phyloP scores from a whole-genome alignment of 2,888 invertebrate genomes.

The Melipona beecheii region DNA sequence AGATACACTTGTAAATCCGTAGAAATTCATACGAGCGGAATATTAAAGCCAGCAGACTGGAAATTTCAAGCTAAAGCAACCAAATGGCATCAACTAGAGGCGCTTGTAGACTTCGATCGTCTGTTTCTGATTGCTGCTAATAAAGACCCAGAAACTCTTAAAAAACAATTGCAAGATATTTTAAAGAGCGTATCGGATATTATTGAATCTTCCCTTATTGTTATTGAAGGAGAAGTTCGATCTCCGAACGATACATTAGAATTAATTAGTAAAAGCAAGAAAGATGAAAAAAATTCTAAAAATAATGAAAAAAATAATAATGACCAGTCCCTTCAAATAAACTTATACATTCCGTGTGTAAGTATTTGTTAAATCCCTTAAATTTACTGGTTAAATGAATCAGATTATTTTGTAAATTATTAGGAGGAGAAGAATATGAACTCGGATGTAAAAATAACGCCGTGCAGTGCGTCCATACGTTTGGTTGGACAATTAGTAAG shows the following conservation, averaged over 20 bases:
- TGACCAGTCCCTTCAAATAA: conserved; percentile 86
- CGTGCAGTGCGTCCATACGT: conserved; percentile 88
- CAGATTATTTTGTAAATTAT: conserved; percentile 28
- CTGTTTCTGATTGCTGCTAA: conserved; percentile 89
- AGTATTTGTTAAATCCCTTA: conserved; percentile 78
- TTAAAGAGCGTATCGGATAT: conserved; percentile 86
- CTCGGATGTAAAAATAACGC: conserved; percentile 66
- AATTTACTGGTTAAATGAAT: not conserved
- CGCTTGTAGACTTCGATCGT: conserved; percentile 91
- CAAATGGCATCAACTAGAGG: conserved; percentile 91
- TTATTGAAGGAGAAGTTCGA: conserved; percentile 90
- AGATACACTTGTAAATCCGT: conserved; percentile 88
- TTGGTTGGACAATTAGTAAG: conserved; percentile 90
- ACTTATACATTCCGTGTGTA: conserved; percentile 90
- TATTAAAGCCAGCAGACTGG: conserved; percentile 90
- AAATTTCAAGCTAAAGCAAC: conserved; percentile 89
- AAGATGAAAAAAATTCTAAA: conserved; percentile 84
- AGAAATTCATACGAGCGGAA: conserved; percentile 85
- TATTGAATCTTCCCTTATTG: conserved; percentile 88
- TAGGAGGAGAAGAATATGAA: conserved; percentile 40
- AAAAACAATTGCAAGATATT: conserved; percentile 89
- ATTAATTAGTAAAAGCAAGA: conserved; percentile 87
- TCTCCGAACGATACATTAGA: conserved; percentile 88
- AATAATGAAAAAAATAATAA: conserved; percentile 83
- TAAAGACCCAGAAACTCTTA: conserved; percentile 87